Base-by-base conservation (phyloP, 1,140 invertebrate species). In the Dendrolimus kikuchii region DNA sequence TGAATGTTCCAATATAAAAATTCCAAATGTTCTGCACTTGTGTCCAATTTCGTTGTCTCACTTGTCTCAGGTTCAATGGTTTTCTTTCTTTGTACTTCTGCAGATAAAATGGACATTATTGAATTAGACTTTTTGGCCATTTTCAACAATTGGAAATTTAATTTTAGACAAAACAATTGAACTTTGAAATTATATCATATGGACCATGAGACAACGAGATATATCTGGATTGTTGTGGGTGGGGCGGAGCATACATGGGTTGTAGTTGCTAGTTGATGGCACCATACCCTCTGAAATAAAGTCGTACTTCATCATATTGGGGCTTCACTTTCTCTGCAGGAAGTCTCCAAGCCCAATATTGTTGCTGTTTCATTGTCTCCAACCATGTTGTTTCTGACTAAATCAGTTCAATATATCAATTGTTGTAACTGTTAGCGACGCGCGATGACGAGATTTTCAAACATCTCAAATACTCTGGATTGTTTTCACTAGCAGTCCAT, bases 211-310 rank as follows among this genome's bases (percentile, higher is more conserved):
- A 85, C 87, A 88, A 75, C 88, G 83, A 77, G 88, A 85, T 69
- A 89, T 86, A 74, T 89, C 88, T 70, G 88, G 88, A 70, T 89
- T 87, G 83, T 88, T 88, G 85, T 89, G 88, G 55, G 88, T 89
- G 65, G 87, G 85, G 46, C 84, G 83, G 61, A 83, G 74, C 70
- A 84, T 74, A 70, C 77, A 74, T 60, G 77, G 81, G 53, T 77
- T 85, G 77, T 66, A 75, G 74, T 67, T 81, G 62, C 74, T 60
- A 68, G 79, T 75, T 61, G 77, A 60, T 75, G 81, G 77, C 74
- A 80, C 81, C 80, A 77, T 79, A 73, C 65, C 74, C 75, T 87
- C 86, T 88, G 86, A 88, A 88, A 88, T 81, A 82, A 87, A 87
- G 71, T 77, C 80, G 73, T 68, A 84, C 68, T 77, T 74, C 68